These are phyloP conservation scores for Spinus olivaceus DNA, from an alignment of 2,797 vertebrate species.

Conservation along the genomic window DNA sequence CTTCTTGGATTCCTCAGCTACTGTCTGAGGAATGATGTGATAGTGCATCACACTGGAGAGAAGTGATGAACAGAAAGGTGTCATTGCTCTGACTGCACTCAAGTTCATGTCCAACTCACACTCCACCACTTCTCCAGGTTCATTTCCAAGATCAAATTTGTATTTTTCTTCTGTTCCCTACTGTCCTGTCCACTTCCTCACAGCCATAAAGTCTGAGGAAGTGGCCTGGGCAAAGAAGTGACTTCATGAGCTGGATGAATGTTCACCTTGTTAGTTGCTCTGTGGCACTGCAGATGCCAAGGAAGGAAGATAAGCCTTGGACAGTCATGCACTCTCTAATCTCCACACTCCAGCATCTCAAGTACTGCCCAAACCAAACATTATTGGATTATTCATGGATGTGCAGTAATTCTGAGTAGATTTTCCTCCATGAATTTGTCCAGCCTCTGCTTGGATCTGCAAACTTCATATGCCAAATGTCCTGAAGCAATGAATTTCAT, in stretches of 20 bases:
- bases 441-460: neutral
- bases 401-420: neutral
- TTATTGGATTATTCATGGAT: rapidly evolving
- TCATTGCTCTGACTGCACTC: neutral
- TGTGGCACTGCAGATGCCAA: neutral
- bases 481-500: neutral
- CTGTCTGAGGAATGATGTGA: neutral
- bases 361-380: neutral
- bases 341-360: neutral
- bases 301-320: neutral
- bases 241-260: neutral
- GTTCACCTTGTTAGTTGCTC: neutral
- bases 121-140: neutral
- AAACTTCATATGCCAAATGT: neutral
- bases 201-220: neutral
- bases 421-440: neutral
- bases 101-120: neutral
- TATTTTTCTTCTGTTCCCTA: neutral
- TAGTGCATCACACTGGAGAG: neutral
- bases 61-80: neutral
- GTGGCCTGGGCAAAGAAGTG: neutral
- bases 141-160: neutral
- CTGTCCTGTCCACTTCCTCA: neutral
- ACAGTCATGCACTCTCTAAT: neutral
- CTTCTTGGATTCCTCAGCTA: neutral